Percentiles rank a stretch among this genome's conserved stretches.
These are phyloP conservation scores for Bungarus multicinctus DNA, from an alignment of 2,113 vertebrate genomes.

Conservation along the genomic window DNA sequence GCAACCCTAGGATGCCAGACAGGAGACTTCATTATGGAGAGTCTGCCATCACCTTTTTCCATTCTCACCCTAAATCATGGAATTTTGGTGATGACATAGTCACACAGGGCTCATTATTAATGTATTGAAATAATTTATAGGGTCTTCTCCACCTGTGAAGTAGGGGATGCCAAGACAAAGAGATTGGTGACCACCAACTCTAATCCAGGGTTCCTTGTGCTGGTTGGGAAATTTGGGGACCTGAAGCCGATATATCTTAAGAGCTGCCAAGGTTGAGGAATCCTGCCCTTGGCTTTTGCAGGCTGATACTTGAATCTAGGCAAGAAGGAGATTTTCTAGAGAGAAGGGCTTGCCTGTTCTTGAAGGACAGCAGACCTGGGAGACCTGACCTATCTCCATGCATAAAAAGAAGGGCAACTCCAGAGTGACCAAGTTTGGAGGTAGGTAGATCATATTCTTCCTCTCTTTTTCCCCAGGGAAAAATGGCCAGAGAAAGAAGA, in stretches of 20 bases:
- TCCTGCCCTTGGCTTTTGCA: too few species aligned
- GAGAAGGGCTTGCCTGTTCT: background rate
- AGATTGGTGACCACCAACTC: too few species aligned
- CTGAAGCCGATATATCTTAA: rapidly evolving
- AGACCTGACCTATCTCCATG: too few species aligned
- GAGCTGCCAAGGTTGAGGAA: background rate
- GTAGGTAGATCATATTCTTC: background rate
- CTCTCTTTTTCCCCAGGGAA: conserved; percentile 26
- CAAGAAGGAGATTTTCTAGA: rapidly evolving
- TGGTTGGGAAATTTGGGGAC: too few species aligned
- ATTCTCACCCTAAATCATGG: background rate
- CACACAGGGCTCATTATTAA: background rate
- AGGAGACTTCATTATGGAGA: background rate
- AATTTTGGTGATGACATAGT: background rate
- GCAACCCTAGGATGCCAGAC: background rate
- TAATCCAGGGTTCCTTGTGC: too few species aligned
- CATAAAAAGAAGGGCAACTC: too few species aligned
- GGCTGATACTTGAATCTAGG: background rate
- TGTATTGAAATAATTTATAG: background rate
- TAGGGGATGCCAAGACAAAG: background rate
- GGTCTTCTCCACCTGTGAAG: background rate
- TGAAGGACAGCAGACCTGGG: background rate
- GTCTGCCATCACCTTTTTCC: background rate
- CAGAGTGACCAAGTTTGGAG: background rate
- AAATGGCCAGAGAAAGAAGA: conserved; percentile 59